A percentile compares a stretch with the other conserved stretches of the same genome.
Evolutionary conservation across 2,888 invertebrate species (phyloP).

Genomic region (Platycheirus rosarum): DNA sequence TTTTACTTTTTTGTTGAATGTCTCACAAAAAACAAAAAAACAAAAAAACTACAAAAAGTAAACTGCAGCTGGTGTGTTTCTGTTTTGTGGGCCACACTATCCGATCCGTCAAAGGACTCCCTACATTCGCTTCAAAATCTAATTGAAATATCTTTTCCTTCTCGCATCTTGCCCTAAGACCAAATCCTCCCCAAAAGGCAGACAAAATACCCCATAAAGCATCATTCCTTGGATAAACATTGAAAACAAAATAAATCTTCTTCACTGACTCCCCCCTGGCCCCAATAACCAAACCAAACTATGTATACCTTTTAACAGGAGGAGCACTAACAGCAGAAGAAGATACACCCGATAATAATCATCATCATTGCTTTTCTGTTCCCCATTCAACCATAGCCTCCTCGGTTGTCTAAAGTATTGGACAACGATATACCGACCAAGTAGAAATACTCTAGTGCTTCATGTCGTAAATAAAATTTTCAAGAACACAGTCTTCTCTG

Average conservation of each 20-base stretch:
- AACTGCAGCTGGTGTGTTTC: slow-evolving; percentile 26
- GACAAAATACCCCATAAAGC: slow-evolving; percentile 53
- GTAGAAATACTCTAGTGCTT: slow-evolving; percentile 35
- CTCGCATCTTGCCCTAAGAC: background rate
- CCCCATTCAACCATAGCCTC: slow-evolving; percentile 27
- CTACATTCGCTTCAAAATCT: slow-evolving; percentile 34
- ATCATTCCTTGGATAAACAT: slow-evolving; percentile 69
- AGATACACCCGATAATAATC: slow-evolving; percentile 72
- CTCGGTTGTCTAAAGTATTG: background rate
- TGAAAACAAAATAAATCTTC: slow-evolving; percentile 72
- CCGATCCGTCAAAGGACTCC: slow-evolving; percentile 10
- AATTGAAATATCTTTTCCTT: slow-evolving; percentile 66
- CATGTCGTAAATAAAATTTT: slow-evolving; percentile 67
- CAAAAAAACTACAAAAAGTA: slow-evolving; percentile 24
- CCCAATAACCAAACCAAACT: slow-evolving; percentile 10
- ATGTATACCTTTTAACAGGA: slow-evolving; percentile 25
- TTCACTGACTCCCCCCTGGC: slow-evolving; percentile 4
- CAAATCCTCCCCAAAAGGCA: background rate
- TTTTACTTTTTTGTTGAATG: slow-evolving; percentile 13
- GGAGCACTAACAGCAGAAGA: slow-evolving; percentile 16
- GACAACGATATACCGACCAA: background rate
- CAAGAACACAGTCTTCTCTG: slow-evolving; percentile 48
- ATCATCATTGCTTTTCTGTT: slow-evolving; percentile 59
- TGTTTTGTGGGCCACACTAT: background rate
- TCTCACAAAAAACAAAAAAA: slow-evolving; percentile 1